These are phyloP conservation scores for Bombus huntii DNA, from an alignment of 1,140 invertebrate genomes.

Conservation along the genomic window DNA sequence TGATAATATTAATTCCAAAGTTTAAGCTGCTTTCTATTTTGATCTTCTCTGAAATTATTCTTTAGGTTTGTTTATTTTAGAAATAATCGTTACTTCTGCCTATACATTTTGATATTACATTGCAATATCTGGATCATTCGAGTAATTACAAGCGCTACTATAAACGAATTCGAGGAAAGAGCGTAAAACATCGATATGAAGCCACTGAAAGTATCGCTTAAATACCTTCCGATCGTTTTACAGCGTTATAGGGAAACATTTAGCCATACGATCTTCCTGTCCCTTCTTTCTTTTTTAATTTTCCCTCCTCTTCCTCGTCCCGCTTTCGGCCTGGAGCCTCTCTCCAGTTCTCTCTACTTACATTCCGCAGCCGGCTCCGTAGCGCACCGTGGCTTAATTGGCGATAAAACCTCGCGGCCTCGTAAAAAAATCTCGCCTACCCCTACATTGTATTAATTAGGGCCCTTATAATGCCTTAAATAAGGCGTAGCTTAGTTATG, in stretches of 20 bases:
- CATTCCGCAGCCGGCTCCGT: slow-evolving; percentile 38
- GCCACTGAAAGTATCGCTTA: not conserved
- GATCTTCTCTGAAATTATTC: not conserved
- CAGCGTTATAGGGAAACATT: slow-evolving; percentile 68
- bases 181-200: not conserved
- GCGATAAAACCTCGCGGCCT: slow-evolving; percentile 80
- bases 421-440: slow-evolving; percentile 80
- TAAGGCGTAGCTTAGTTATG: slow-evolving; percentile 79
- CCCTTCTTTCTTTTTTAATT: slow-evolving; percentile 51
- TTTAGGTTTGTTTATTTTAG: not conserved
- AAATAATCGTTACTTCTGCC: no score
- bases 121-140: not conserved
- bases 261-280: slow-evolving; percentile 52
- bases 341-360: slow-evolving; percentile 19
- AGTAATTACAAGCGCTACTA: not conserved
- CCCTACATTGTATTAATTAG: slow-evolving; percentile 82
- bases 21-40: not conserved
- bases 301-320: slow-evolving; percentile 38
- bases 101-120: not conserved
- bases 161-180: not conserved
- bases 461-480: slow-evolving; percentile 79
- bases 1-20: not conserved
- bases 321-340: not conserved
- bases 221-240: slow-evolving; percentile 33
- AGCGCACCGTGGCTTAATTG: slow-evolving; percentile 77